phyloP scores from a whole-genome alignment of 2,797 vertebrate genomes.

The Natrix natrix region DNA sequence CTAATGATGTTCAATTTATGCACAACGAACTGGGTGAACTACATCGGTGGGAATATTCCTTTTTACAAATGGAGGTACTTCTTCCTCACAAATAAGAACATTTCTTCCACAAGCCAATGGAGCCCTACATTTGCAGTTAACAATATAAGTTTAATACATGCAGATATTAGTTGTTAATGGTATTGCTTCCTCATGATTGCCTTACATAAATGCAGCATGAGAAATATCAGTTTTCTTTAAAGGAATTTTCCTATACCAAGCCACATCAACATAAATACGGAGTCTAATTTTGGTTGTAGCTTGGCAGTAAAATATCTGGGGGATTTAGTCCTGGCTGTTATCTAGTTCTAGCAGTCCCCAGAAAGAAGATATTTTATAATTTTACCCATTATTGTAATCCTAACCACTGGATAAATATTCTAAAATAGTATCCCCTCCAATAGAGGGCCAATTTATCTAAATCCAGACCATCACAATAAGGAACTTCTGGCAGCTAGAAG shows the following conservation, averaged over 20 bases:
- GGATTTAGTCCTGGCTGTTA: neutral
- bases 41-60: neutral
- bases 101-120: neutral
- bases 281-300: neutral
- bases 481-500: neutral
- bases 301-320: neutral
- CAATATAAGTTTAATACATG: neutral
- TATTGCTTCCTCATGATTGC: neutral
- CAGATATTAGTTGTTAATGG: neutral
- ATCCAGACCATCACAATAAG: neutral
- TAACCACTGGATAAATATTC: neutral
- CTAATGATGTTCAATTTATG: neutral
- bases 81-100: neutral
- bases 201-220: neutral
- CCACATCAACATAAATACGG: neutral
- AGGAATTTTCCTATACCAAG: neutral
- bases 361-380: neutral
- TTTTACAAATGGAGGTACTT: neutral
- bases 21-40: neutral
- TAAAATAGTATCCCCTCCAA: neutral
- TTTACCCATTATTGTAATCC: neutral
- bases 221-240: neutral
- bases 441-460: neutral
- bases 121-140: neutral
- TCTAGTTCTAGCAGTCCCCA: neutral